Evolutionary conservation across 2,113 vertebrate species (phyloP), one percentile per base, ranked within the genome.

Genomic region (Chaetodon trifascialis): DNA sequence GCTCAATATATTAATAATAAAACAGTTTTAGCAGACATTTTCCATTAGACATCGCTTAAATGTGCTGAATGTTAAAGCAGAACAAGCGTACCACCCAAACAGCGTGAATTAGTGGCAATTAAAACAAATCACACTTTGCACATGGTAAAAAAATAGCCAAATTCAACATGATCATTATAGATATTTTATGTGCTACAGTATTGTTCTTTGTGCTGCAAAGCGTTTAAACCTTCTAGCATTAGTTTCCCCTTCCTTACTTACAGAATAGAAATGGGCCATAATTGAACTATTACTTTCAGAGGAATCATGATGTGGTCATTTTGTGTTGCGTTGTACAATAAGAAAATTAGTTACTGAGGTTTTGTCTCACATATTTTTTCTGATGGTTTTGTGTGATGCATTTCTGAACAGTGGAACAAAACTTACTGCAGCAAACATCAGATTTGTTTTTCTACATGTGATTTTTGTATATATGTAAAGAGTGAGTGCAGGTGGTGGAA

Each of bases 141-240:
- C 36, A 11, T 51, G 11, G 38, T 51, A 52, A 10, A 62, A 14
- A 59, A 40, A 12, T 36, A 30, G 11, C 36, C 38, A 5, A 38
- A 19, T 47, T 52, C 38, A 17, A 17, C 25, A 66, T 58, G 14
- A 16, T 30, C 5, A 65, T 16, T 38, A 9, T 15, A 44, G 4
- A 17, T 25, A 58, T 30, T 42, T 23, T 34, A 34, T 44, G 10
- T 25, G 15, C 1, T 42, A 5, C 8, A 38, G 40, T 30, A 12
- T 21, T 74, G 7, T 49, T 77, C 14, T 59, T 83, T 75, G 14
- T 49, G 64, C 14, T 68, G 30, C 6, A 42, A 58, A 58, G 14
- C 52, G 21, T 30, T 36, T 60, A 25, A 54, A 14, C 12, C 64
- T 17, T 44, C 1, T n/a, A 51, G 12, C 7, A 70, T 7, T 46